These are phyloP conservation scores for Gopherus flavomarginatus DNA, from an alignment of 2,113 vertebrate species.

Conservation along the genomic window DNA sequence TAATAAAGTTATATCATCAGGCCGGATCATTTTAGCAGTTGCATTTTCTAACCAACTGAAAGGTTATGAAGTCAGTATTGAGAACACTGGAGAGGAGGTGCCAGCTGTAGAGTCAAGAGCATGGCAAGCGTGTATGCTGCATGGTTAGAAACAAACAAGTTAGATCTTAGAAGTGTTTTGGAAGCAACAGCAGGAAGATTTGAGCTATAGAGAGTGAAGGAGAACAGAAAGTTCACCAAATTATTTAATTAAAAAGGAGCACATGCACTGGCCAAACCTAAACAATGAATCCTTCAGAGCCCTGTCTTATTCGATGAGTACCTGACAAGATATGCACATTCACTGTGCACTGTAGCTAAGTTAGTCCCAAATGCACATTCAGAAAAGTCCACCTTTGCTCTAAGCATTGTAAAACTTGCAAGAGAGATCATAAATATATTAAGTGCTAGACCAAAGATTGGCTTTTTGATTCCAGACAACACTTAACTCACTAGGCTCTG, in stretches of 20 bases:
- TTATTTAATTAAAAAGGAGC: accelerated
- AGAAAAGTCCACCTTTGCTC: neutral
- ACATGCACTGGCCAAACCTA: accelerated
- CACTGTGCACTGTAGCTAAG: neutral
- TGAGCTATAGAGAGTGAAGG: accelerated
- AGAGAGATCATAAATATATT: accelerated
- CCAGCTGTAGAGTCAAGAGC: neutral
- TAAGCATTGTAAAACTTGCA: neutral
- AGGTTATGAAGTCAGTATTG: accelerated
- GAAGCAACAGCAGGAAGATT: neutral
- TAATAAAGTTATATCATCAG: neutral
- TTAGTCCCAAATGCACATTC: neutral
- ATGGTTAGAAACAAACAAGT: too few relatives aligned
- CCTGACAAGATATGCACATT: accelerated
- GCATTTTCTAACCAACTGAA: neutral
- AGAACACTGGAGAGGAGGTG: neutral
- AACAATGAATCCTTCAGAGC: neutral
- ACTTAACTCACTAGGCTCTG: accelerated
- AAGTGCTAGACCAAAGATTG: neutral
- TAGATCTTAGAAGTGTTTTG: neutral
- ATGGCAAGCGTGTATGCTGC: too few relatives aligned
- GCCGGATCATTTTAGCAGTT: neutral
- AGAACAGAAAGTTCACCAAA: neutral
- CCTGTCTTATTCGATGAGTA: accelerated
- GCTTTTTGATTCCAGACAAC: too few relatives aligned